phyloP scores from a whole-genome alignment of 1,140 invertebrate species.

The Carcinoscorpius rotundicauda region DNA sequence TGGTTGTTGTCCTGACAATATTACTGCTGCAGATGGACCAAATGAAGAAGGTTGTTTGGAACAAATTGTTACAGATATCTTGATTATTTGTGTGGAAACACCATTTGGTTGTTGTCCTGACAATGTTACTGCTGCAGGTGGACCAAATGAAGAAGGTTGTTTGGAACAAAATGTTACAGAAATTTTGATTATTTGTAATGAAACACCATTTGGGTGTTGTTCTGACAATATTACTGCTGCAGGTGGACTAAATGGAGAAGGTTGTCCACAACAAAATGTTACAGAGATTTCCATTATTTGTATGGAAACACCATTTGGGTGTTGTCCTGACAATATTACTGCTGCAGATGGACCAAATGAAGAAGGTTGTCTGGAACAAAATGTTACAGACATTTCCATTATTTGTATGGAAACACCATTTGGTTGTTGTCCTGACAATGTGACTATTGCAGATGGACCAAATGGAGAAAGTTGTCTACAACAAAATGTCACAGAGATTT shows the following conservation, averaged over 20 bases:
- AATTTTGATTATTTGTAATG: conserved; percentile 10
- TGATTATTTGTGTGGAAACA: conserved; percentile 35
- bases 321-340: conserved; percentile 45
- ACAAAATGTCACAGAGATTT: conserved; percentile 31
- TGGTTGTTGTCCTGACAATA: conserved; percentile 58
- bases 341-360: conserved; percentile 35
- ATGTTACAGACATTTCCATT: conserved; percentile 28
- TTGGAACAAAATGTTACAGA: conserved; percentile 41
- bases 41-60: conserved; percentile 16
- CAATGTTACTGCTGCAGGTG: conserved; percentile 57
- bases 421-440: conserved; percentile 75
- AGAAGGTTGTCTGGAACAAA: conserved; percentile 39
- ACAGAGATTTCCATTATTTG: conserved; percentile 24
- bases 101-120: conserved; percentile 60
- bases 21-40: conserved; percentile 35
- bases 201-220: conserved; percentile 27
- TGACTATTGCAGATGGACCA: conserved; percentile 51
- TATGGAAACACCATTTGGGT: conserved; percentile 40
- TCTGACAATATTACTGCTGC: conserved; percentile 31
- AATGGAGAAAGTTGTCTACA: conserved; percentile 63
- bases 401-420: conserved; percentile 46
- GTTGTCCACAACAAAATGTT: conserved; percentile 34
- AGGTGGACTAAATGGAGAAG: conserved; percentile 22
- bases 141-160: conserved; percentile 71
- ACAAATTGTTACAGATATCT: conserved; percentile 29